A percentile compares a stretch with the other conserved stretches of the same genome.
Conservation (phyloP, 2,797 vertebrate species). For the Cottoperca gobio region DNA sequence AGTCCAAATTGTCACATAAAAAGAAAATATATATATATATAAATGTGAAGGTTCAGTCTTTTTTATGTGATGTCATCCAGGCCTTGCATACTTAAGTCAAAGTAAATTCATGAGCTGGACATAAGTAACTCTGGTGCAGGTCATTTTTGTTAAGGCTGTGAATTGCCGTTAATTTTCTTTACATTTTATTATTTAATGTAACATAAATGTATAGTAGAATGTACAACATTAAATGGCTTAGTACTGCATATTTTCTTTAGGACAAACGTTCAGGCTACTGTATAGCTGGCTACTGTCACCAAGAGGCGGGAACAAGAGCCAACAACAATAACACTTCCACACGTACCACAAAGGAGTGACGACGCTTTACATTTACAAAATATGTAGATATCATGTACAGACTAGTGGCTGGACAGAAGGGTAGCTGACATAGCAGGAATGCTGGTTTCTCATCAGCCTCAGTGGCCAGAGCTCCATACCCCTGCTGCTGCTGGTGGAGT, state of each 20-base stretch:
- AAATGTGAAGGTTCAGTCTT: too few species aligned
- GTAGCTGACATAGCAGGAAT: not conserved
- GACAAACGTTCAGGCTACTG: not conserved
- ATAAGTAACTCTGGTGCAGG: not conserved
- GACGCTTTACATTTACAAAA: not conserved
- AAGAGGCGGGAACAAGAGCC: too few species aligned
- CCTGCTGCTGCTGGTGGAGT: conserved; percentile 50
- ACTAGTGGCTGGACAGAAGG: too few species aligned
- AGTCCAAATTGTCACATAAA: too few species aligned
- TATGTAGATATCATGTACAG: not conserved
- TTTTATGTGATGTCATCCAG: not conserved
- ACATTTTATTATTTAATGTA: too few species aligned
- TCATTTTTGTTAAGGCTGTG: not conserved
- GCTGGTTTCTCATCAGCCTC: conserved; percentile 18
- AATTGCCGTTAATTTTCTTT: too few species aligned
- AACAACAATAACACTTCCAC: not conserved
- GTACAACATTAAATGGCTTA: not conserved
- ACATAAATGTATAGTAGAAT: too few species aligned
- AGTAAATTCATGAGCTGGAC: too few species aligned
- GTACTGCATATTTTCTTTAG: too few species aligned
- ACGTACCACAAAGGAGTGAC: not conserved
- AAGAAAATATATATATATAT: too few species aligned
- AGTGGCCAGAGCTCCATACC: conserved; percentile 17
- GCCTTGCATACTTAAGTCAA: not conserved
- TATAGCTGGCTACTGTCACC: not conserved